Evolutionary conservation across 2,888 invertebrate genomes (phyloP), one percentile per base, ranked within the genome.

Genomic region (Volucella inflata): DNA sequence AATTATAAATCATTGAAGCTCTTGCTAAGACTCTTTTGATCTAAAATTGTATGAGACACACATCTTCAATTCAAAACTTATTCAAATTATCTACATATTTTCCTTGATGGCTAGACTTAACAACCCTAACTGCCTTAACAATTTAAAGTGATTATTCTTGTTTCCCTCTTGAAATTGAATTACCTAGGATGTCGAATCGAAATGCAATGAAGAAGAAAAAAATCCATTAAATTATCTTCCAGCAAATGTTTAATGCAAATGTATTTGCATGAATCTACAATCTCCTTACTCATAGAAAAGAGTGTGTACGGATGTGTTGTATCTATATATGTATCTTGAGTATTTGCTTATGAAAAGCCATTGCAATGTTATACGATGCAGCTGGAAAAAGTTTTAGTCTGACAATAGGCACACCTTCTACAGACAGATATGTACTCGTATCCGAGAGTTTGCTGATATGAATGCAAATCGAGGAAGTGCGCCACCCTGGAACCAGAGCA

Each of bases 401-500:
- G 30, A 79, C 67, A 79, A 74, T 40, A 74, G 79, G 51, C 59
- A 9, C 51, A 44, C 42, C 30, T 79, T 60, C 51, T 53, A 11
- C 51, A 30, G 67, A 74, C 67, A 51, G 53, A 67, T 79, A n/a
- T n/a, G n/a, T n/a, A 44, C 30, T 38, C 40, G 6, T 6, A 30
- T 30, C 30, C 30, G 30, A 51, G 57, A 60, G 17, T 57, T 17
- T 64, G 72, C 51, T 60, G 55, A 68, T 75, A 70, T 75, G 74
- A 80, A 80, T 62, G 57, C 80, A 80, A 55, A 75, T 62, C 75
- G 11, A 57, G 75, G 75, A 81, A 81, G 81, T 75, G 21, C 64
- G 50, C 75, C 64, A 70, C 75, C 70, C 44, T 44, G 62, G 68
- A 68, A 55, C 59, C 44, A 59, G 57, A 75, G 68, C 80, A 68